These are phyloP conservation scores for Metopia argyrocephala DNA, from an alignment of 2,888 invertebrate species.

Conservation along the genomic window DNA sequence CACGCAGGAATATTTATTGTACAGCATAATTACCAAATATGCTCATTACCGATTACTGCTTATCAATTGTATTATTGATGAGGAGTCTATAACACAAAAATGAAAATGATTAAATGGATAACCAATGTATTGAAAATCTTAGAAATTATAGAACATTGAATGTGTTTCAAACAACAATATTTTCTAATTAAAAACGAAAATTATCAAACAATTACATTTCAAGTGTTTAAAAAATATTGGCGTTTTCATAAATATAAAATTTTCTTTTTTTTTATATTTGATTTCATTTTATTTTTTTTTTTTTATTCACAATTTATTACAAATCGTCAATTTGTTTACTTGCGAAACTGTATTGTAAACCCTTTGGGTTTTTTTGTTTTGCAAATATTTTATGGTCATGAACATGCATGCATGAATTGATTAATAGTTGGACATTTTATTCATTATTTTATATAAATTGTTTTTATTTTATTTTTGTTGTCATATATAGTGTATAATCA, in stretches of 20 bases:
- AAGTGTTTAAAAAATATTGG: no score
- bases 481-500: not conserved
- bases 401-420: not conserved
- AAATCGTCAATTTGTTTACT: no score
- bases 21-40: slow-evolving; percentile 12
- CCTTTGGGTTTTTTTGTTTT: not conserved
- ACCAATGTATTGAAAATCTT: no score
- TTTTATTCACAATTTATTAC: no score
- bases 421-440: not conserved
- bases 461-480: not conserved
- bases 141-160: no score
- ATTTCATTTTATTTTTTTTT: no score
- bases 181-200: no score
- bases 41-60: not conserved
- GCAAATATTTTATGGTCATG: not conserved
- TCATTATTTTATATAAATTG: not conserved
- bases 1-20: slow-evolving; percentile 2
- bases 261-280: no score
- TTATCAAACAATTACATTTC: no score
- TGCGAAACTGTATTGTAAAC: not conserved
- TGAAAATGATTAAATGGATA: no score
- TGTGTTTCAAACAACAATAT: no score
- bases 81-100: no score
- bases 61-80: slow-evolving; percentile 12
- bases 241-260: not conserved